Conservation (phyloP, 2,888 invertebrate species). For the Lampropteryx suffumata region DNA sequence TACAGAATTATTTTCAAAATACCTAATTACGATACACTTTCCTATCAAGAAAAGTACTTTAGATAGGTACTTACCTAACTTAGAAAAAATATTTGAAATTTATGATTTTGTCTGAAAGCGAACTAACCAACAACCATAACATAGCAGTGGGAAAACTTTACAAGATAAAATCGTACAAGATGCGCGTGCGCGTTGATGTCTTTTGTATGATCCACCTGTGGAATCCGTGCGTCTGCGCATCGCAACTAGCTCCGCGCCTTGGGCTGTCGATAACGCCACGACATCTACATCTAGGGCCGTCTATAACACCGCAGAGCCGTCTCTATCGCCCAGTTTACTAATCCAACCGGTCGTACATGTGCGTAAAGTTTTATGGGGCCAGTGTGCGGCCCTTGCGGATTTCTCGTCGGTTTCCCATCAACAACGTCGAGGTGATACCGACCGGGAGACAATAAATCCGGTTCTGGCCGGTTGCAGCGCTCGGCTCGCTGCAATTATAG, state of each 20-base stretch:
- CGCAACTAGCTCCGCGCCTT: constrained; percentile 13
- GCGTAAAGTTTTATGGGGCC: constrained; percentile 34
- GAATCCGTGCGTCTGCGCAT: constrained; percentile 30
- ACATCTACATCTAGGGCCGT: constrained; percentile 34
- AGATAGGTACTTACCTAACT: too few relatives aligned
- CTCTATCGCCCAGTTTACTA: constrained; percentile 18
- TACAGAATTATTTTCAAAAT: too few relatives aligned
- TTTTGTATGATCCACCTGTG: constrained; percentile 43
- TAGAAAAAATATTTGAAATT: too few relatives aligned
- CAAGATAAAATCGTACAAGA: constrained; percentile 13
- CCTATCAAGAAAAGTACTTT: too few relatives aligned
- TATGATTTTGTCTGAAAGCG: too few relatives aligned
- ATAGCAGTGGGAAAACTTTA: too few relatives aligned
- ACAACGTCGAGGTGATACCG: constrained; percentile 67
- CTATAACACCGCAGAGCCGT: constrained; percentile 35
- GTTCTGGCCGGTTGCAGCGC: constrained; percentile 68
- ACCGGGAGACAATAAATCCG: constrained; percentile 79
- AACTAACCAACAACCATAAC: too few relatives aligned
- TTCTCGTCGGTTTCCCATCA: constrained; percentile 55
- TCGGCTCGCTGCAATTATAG: constrained; percentile 69
- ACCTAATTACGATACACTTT: too few relatives aligned
- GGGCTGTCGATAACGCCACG: background rate
- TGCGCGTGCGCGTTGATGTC: constrained; percentile 64
- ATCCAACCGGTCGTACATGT: constrained; percentile 25
- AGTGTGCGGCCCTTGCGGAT: constrained; percentile 48